A percentile compares a stretch with the other conserved stretches of the same genome.
Conservation (phyloP, 2,888 invertebrate species). For the Hartigia nigra region DNA sequence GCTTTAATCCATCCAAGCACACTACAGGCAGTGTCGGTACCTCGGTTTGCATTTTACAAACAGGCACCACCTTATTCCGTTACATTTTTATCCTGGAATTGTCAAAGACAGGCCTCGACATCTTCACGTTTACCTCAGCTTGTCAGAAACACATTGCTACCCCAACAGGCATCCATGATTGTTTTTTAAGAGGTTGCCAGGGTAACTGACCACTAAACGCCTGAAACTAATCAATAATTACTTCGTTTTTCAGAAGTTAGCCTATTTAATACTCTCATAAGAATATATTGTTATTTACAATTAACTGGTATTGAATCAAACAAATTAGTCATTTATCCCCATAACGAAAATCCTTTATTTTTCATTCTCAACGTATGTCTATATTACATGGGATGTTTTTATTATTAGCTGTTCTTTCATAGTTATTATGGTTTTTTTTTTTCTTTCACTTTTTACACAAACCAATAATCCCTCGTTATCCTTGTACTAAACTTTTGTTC, state of each 20-base stretch:
- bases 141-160: slow-evolving; percentile 37
- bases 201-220: slow-evolving; percentile 34
- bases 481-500: background rate
- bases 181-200: slow-evolving; percentile 52
- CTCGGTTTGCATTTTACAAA: slow-evolving; percentile 61
- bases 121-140: slow-evolving; percentile 18
- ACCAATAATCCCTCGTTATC: background rate
- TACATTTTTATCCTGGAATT: slow-evolving; percentile 10
- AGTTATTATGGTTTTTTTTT: background rate
- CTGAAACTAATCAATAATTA: slow-evolving; percentile 16
- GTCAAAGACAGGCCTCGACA: slow-evolving; percentile 23
- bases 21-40: slow-evolving; percentile 58
- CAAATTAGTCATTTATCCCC: background rate
- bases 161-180: slow-evolving; percentile 54
- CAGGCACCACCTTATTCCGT: slow-evolving; percentile 12
- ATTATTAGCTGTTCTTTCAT: background rate
- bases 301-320: background rate
- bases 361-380: background rate
- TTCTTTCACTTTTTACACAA: background rate
- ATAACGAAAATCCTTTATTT: background rate
- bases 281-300: background rate
- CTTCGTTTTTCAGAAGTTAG: background rate
- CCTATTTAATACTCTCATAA: background rate
- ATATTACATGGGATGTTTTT: background rate
- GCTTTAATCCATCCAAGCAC: slow-evolving; percentile 50